Evolutionary conservation across 2,113 vertebrate species (phyloP).

Genomic region (Smithornis capensis): DNA sequence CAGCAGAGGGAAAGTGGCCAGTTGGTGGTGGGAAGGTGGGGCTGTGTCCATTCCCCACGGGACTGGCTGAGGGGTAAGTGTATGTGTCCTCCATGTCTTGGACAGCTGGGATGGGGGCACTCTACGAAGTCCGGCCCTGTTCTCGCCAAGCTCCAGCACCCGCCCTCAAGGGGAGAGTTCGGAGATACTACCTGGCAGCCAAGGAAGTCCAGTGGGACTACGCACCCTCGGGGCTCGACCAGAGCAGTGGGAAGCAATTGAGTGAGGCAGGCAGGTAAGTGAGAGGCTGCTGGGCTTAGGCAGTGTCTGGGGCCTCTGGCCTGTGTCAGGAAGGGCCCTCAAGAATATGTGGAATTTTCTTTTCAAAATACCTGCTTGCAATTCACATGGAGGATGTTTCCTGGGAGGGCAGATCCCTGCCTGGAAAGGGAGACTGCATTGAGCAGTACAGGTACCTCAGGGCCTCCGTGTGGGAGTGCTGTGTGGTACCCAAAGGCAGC

Average conservation of each 20-base stretch:
- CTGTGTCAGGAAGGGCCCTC: not conserved
- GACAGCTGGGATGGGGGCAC: slow-evolving; percentile 75
- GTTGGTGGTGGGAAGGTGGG: not conserved
- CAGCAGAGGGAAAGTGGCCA: not conserved
- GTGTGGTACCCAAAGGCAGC: not conserved
- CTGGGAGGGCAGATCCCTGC: not conserved
- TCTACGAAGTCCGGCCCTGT: slow-evolving; percentile 74
- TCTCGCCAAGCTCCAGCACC: not conserved
- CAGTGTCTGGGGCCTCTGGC: not conserved
- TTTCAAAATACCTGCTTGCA: not conserved
- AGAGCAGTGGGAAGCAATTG: slow-evolving; percentile 59
- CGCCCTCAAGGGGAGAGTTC: slow-evolving; percentile 55
- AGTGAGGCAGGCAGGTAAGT: slow-evolving; percentile 69
- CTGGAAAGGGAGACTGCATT: not conserved
- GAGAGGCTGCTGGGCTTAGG: not conserved
- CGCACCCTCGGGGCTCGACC: slow-evolving; percentile 48
- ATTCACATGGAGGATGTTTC: rapidly evolving
- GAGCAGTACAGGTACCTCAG: not conserved
- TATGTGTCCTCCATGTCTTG: not conserved
- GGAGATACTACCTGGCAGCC: slow-evolving; percentile 74
- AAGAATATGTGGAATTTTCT: not conserved
- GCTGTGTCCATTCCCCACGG: not conserved
- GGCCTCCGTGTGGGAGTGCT: not conserved
- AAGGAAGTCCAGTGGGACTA: slow-evolving; percentile 78
- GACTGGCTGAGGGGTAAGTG: not conserved